phyloP scores from a whole-genome alignment of 2,888 invertebrate genomes.

The Apamea crenata region DNA sequence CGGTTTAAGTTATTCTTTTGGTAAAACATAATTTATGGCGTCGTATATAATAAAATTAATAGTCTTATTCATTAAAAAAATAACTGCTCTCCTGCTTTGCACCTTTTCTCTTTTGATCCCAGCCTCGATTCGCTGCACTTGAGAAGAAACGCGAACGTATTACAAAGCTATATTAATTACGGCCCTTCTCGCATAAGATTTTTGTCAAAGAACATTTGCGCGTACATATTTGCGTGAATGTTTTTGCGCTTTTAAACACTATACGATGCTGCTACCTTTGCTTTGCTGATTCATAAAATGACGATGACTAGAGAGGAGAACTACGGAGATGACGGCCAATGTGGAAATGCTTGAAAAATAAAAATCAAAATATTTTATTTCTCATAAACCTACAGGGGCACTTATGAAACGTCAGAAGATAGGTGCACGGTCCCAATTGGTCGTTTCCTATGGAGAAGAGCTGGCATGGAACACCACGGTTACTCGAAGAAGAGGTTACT shows the following conservation, averaged over 20 bases:
- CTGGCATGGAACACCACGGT: neutral
- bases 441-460: neutral
- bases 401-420: neutral
- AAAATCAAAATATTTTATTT: neutral
- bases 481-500: neutral
- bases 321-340: neutral
- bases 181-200: neutral
- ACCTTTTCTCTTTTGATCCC: constrained; percentile 19
- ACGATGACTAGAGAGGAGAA: too few species aligned
- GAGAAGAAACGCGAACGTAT: neutral
- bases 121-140: neutral
- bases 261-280: neutral
- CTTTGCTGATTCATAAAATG: too few species aligned
- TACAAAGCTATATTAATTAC: neutral
- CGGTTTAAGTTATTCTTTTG: neutral
- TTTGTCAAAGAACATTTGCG: neutral
- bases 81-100: neutral
- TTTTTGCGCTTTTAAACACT: too few species aligned
- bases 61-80: constrained; percentile 4
- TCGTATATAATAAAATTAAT: neutral
- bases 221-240: neutral
- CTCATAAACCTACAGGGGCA: neutral
- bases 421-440: neutral
- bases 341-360: neutral
- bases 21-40: neutral